Evolutionary conservation across 2,113 vertebrate species (phyloP).

Genomic region (Montifringilla adamsi): DNA sequence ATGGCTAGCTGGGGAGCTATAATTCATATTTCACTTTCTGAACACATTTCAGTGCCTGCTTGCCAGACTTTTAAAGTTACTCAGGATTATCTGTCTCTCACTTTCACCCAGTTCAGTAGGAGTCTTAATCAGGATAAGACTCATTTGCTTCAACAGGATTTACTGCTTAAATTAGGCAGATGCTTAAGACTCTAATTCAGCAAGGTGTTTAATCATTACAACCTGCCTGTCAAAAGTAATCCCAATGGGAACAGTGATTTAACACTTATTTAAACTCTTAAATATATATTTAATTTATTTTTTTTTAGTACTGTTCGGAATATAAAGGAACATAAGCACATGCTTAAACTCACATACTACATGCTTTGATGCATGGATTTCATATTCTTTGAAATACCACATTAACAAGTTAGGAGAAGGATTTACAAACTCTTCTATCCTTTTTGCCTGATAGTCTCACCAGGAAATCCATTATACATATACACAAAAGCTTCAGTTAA

Average conservation of each 20-base stretch:
- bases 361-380: neutral
- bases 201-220: conserved; percentile 1
- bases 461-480: neutral
- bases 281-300: neutral
- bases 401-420: neutral
- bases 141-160: conserved; percentile 32
- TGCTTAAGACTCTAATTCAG: conserved; percentile 20
- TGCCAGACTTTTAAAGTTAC: neutral
- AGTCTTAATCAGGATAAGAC: neutral
- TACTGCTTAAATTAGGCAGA: conserved; percentile 37
- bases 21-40: neutral
- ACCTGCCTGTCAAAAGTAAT: neutral
- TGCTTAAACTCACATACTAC: neutral
- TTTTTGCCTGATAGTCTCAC: neutral
- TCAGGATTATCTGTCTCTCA: neutral
- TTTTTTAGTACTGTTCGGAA: neutral
- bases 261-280: conserved; percentile 1
- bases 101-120: neutral
- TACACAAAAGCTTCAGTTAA: neutral
- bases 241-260: neutral
- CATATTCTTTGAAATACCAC: neutral
- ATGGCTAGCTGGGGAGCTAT: neutral
- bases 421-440: neutral
- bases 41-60: neutral
- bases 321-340: neutral